Evolutionary conservation across 92 coral and sea anemone species (phyloP).

Genomic region (Chrysogorgia sp.): DNA sequence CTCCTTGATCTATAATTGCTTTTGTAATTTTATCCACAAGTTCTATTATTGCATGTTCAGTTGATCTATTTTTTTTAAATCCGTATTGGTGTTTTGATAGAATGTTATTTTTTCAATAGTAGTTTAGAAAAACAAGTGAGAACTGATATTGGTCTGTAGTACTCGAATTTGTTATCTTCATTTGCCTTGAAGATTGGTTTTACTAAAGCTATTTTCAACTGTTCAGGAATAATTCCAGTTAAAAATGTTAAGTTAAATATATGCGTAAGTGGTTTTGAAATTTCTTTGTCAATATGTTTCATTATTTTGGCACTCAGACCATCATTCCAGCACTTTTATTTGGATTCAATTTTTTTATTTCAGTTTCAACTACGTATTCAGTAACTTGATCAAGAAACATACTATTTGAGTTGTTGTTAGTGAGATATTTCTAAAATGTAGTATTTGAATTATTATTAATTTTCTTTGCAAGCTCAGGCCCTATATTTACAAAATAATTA

Average conservation of each 20-base stretch:
- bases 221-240: slow-evolving; percentile 35
- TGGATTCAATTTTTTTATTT: slow-evolving; percentile 6
- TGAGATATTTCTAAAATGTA: slow-evolving; percentile 15
- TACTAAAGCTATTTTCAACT: slow-evolving; percentile 41
- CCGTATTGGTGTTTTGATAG: slow-evolving; percentile 21
- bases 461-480: slow-evolving; percentile 37
- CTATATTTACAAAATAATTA: slow-evolving; percentile 38
- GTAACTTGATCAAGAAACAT: neutral
- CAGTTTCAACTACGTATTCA: neutral
- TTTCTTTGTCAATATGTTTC: slow-evolving; percentile 1
- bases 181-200: slow-evolving; percentile 34
- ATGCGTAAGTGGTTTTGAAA: slow-evolving; percentile 33
- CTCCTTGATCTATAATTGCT: neutral
- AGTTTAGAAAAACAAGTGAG: slow-evolving; percentile 36
- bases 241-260: slow-evolving; percentile 39
- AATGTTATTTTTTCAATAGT: slow-evolving; percentile 31
- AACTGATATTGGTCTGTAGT: slow-evolving; percentile 42
- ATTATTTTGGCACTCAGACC: slow-evolving; percentile 23
- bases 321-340: slow-evolving; percentile 38
- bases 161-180: slow-evolving; percentile 2
- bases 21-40: slow-evolving; percentile 13
- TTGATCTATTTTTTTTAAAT: slow-evolving; percentile 12
- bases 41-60: slow-evolving; percentile 3
- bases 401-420: slow-evolving; percentile 1
- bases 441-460: slow-evolving; percentile 12